phyloP scores from a whole-genome alignment of 2,888 invertebrate genomes.

The Callimorpha dominula region DNA sequence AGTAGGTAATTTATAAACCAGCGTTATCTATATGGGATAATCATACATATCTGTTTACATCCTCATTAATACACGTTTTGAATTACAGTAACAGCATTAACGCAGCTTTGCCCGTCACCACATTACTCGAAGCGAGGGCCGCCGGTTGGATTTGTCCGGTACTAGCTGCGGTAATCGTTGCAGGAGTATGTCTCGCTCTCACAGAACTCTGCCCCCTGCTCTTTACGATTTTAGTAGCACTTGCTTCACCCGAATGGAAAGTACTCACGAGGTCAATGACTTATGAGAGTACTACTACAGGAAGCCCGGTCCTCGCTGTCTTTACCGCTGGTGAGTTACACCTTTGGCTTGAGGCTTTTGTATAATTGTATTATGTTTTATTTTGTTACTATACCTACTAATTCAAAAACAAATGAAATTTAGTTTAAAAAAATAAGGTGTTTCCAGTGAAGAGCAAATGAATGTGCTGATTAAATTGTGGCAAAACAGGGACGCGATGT shows the following conservation, averaged over 20 bases:
- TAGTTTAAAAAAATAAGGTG: background rate
- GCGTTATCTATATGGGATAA: constrained; percentile 14
- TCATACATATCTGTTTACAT: constrained; percentile 28
- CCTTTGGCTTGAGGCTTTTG: background rate
- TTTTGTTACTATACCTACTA: background rate
- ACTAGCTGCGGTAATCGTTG: constrained; percentile 87
- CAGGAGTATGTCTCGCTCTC: constrained; percentile 87
- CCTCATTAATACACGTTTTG: constrained; percentile 21
- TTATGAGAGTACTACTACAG: constrained; percentile 87
- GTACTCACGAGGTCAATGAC: constrained; percentile 88
- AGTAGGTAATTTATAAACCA: constrained; percentile 17
- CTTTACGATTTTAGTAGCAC: constrained; percentile 83
- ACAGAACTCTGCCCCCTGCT: constrained; percentile 88
- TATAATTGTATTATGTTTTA: background rate
- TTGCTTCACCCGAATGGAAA: constrained; percentile 88
- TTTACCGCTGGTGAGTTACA: constrained; percentile 85
- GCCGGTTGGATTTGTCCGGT: constrained; percentile 88
- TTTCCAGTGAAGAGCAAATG: background rate
- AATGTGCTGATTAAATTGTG: background rate
- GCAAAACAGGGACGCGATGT: too few relatives aligned
- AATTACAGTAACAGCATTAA: constrained; percentile 83
- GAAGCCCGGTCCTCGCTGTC: constrained; percentile 88
- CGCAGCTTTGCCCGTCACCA: constrained; percentile 87
- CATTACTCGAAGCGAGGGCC: constrained; percentile 86
- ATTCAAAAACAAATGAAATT: too few relatives aligned